These are phyloP conservation scores for Neuroterus valhalla DNA, from an alignment of 1,140 invertebrate genomes.

Conservation along the genomic window DNA sequence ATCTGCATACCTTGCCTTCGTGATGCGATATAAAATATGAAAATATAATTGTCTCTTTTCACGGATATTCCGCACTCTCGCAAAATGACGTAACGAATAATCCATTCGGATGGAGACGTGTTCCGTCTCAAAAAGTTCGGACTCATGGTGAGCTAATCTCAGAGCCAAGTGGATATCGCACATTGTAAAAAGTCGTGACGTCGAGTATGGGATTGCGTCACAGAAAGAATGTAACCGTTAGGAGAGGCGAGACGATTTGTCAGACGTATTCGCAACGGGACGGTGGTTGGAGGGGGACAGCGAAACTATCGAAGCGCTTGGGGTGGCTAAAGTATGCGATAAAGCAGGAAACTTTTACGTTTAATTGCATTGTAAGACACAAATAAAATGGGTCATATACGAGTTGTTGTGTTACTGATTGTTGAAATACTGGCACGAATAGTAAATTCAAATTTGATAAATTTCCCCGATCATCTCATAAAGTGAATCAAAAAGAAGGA, in stretches of 20 bases:
- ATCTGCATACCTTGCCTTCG: not conserved
- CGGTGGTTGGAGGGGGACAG: too few species aligned
- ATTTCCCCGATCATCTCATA: too few species aligned
- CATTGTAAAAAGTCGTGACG: slow-evolving; percentile 12
- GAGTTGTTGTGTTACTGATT: too few species aligned
- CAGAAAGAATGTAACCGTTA: slow-evolving; percentile 1
- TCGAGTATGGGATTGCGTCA: slow-evolving; percentile 10
- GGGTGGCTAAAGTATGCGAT: too few species aligned
- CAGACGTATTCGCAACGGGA: not conserved
- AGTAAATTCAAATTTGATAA: too few species aligned
- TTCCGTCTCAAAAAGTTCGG: not conserved
- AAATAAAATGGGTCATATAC: too few species aligned
- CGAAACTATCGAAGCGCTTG: too few species aligned
- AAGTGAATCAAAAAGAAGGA: too few species aligned
- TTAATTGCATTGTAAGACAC: too few species aligned
- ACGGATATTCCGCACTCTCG: not conserved
- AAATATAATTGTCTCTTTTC: too few species aligned
- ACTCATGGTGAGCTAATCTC: slow-evolving; percentile 18
- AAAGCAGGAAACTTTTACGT: too few species aligned
- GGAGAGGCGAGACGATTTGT: not conserved
- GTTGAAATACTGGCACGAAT: too few species aligned
- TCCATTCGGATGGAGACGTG: not conserved
- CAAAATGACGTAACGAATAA: slow-evolving; percentile 1
- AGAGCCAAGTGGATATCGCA: slow-evolving; percentile 7
- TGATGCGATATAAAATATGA: not conserved